A percentile compares a stretch with the other conserved stretches of the same genome.
These are phyloP conservation scores for Cheilosia variabilis DNA, from an alignment of 2,888 invertebrate species.

Conservation along the genomic window DNA sequence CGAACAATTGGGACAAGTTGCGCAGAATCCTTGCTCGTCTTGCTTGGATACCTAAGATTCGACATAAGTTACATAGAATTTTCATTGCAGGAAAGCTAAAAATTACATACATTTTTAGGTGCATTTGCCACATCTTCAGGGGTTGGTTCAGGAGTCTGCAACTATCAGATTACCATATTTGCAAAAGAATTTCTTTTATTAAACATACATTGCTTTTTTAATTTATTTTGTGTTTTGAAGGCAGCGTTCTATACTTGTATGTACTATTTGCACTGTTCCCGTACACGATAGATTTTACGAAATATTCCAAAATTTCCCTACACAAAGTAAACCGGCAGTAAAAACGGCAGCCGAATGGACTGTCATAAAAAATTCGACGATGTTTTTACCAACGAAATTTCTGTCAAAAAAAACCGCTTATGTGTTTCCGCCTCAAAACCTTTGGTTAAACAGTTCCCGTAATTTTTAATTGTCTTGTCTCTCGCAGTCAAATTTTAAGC, in stretches of 20 bases:
- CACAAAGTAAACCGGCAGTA: no score
- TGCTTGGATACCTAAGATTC: conserved; percentile 41
- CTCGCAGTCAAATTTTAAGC: no score
- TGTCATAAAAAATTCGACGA: no score
- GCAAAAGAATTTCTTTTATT: background rate
- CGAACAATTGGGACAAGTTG: conserved; percentile 82
- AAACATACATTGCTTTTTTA: conserved; percentile 40
- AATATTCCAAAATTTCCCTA: no score
- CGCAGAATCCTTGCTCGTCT: conserved; percentile 80
- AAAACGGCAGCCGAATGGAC: no score
- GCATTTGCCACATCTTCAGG: conserved; percentile 2
- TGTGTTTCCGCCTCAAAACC: no score
- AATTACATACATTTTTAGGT: conserved; percentile 33
- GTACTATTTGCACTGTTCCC: background rate
- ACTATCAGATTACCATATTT: background rate
- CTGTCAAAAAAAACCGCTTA: no score
- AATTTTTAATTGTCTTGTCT: no score
- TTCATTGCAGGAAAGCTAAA: conserved; percentile 18
- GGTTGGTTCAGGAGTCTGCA: conserved; percentile 50
- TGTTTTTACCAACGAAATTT: no score
- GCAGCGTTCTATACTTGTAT: conserved; percentile 10
- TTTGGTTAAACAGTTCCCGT: no score
- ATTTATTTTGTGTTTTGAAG: background rate
- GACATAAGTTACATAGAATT: conserved; percentile 10
- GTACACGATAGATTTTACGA: no score